Evolutionary conservation across 2,888 invertebrate genomes (phyloP), one percentile per base, ranked within the genome.

Genomic region (Apamea monoglypha): DNA sequence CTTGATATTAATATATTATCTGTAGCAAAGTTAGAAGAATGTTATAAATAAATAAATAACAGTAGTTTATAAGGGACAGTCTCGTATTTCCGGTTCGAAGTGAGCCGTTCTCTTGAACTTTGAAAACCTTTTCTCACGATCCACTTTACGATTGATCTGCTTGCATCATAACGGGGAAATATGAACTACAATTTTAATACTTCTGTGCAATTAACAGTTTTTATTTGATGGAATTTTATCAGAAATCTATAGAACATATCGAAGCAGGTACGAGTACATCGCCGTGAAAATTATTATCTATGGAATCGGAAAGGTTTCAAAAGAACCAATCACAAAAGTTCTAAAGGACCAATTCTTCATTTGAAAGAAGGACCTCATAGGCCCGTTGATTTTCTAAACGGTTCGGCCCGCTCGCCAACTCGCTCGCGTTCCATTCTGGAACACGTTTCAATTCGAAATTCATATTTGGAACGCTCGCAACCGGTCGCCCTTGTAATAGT

Each of bases 401-500:
- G 88, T 82, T 86, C 88, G 82, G 69, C 69, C 78, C 77, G 82
- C 80, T 89, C 89, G 88, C 92, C 90, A 91, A 88, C 83, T 88
- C 87, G 87, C 86, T 91, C 91, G 92, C 92, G 92, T 92, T 93
- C 92, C 93, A 91, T 92, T 92, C 92, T 93, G 94, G 95, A 96
- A 95, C 96, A 94, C 94, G 95, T 96, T 96, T 95, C 91, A 93
- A 94, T 94, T 94, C 93, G 95, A 96, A 96, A 94, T 95, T 96
- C 94, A 95, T 96, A 96, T 95, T 96, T 95, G 96, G 95, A 95
- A 94, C 95, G 95, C 93, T 94, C 93, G 94, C 94, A 94, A 96
- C 96, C 95, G 95, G 96, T 96, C 96, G 96, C 96, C 96, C 96
- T 96, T 96, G 96, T 96, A 96, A 96, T 96, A 96, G 96, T 96